Base-by-base conservation (phyloP, 2,888 invertebrate species). In the Tortrix viridana region DNA sequence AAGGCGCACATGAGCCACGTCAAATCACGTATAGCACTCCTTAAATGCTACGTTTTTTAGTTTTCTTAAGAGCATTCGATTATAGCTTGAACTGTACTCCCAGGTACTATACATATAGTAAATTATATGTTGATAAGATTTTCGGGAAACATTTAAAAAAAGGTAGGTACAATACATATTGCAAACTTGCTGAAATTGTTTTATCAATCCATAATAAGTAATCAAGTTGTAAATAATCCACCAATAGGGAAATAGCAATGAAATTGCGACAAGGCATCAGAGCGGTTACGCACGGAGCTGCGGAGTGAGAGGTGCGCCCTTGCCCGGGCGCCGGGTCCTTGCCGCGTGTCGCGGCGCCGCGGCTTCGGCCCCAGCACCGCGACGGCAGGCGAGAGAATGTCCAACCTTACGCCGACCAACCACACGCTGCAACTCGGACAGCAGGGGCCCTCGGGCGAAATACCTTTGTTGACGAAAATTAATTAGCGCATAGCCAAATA, bases 231-330 rank as follows among this genome's bases (percentile, higher is more conserved):
- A 41, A 32, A 41, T n/a, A 38, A 14, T 12, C 14, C 16, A 5
- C 14, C 43, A 52, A 52, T 16, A 16, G 26, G 59, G 44, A 59
- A 53, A 46, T 47, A 18, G n/a, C 37, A 46, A 18, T 53, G 9
- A 43, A 44, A 58, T 84, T 81, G 78, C 75, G 78, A 80, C 74
- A 50, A 57, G 80, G 80, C 74, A 84, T 86, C 85, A 77, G 76
- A 84, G 82, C 76, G 79, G 77, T 81, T 70, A 74, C 77, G 77
- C 78, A 81, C 80, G 80, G 80, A 86, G 91, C 89, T 89, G 81
- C 80, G 80, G 80, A 86, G 91, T 89, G 90, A 91, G 88, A 89
- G 91, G 91, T 68, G 77, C 86, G 90, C 90, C 90, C 90, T 91
- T 90, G 89, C 79, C 67, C 71, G 71, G 72, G 76, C 82, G 81